Percentiles rank a stretch among this genome's conserved stretches.
Evolutionary conservation across 1,140 invertebrate species (phyloP).

Genomic region (Drosophila serrata): DNA sequence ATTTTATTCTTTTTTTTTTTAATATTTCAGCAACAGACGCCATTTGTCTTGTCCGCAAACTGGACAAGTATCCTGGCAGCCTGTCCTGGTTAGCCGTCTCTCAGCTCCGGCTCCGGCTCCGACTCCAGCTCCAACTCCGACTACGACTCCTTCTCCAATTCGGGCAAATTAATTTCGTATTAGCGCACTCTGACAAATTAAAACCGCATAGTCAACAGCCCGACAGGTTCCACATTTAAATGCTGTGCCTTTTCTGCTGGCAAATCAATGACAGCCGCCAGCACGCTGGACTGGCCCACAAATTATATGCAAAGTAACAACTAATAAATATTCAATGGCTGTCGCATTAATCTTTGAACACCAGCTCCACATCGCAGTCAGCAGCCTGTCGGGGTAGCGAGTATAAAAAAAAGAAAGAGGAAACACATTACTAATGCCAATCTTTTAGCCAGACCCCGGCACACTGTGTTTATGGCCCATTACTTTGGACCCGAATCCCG

Average conservation of each 20-base stretch:
- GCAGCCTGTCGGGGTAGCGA: constrained; percentile 24
- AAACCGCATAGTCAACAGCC: constrained; percentile 79
- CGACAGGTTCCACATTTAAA: constrained; percentile 70
- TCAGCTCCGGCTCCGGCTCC: neutral
- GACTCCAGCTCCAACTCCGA: too few species aligned
- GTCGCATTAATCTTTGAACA: constrained; percentile 83
- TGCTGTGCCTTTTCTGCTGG: constrained; percentile 31
- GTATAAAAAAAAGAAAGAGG: constrained; percentile 38
- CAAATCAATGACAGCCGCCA: constrained; percentile 70
- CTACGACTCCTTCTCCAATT: constrained; percentile 21
- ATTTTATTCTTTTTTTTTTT: constrained; percentile 52
- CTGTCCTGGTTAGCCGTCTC: constrained; percentile 20
- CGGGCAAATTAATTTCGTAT: constrained; percentile 78
- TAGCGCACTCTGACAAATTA: constrained; percentile 82
- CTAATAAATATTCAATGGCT: constrained; percentile 83
- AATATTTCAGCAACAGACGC: constrained; percentile 77
- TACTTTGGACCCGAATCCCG: constrained; percentile 17
- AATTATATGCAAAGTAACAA: constrained; percentile 83
- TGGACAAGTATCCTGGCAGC: constrained; percentile 69
- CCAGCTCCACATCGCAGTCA: constrained; percentile 53
- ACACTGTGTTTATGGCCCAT: constrained; percentile 52
- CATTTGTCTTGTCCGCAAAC: constrained; percentile 76
- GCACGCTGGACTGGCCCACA: constrained; percentile 51
- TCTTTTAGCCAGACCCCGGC: constrained; percentile 60
- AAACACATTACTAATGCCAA: constrained; percentile 80